phyloP scores from a whole-genome alignment of 1,140 invertebrate species.

The Brachionus paranguensis region DNA sequence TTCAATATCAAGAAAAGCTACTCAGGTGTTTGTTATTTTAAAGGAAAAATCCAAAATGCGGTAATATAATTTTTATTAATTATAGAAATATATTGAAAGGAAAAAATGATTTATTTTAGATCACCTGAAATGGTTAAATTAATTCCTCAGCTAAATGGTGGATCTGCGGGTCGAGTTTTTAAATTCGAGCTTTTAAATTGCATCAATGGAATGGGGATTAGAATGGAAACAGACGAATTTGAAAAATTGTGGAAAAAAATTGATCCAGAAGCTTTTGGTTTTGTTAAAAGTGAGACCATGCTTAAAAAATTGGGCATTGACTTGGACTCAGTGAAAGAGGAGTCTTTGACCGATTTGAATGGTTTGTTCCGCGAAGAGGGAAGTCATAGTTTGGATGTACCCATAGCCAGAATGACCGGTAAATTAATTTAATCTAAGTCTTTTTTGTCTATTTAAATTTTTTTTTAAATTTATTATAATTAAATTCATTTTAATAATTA shows the following conservation, averaged over 20 bases:
- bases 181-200: slow-evolving; percentile 51
- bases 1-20: slow-evolving; percentile 46
- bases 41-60: slow-evolving; percentile 49
- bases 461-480: too few species aligned
- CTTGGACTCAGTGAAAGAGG: neutral
- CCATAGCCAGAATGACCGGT: neutral
- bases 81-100: neutral
- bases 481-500: too few species aligned
- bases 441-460: neutral
- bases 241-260: slow-evolving; percentile 51
- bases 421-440: neutral
- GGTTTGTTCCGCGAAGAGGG: neutral
- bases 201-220: slow-evolving; percentile 49
- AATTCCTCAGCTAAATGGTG: slow-evolving; percentile 51
- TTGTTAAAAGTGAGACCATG: neutral
- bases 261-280: neutral
- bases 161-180: slow-evolving; percentile 47
- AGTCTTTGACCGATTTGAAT: neutral
- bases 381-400: neutral
- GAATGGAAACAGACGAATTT: slow-evolving; percentile 51
- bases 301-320: slow-evolving; percentile 12
- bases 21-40: slow-evolving; percentile 50
- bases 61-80: neutral
- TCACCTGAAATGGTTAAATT: slow-evolving; percentile 50
- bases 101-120: slow-evolving; percentile 42